Conservation (phyloP, 2,797 vertebrate genomes). For the Sciurus vulgaris region DNA sequence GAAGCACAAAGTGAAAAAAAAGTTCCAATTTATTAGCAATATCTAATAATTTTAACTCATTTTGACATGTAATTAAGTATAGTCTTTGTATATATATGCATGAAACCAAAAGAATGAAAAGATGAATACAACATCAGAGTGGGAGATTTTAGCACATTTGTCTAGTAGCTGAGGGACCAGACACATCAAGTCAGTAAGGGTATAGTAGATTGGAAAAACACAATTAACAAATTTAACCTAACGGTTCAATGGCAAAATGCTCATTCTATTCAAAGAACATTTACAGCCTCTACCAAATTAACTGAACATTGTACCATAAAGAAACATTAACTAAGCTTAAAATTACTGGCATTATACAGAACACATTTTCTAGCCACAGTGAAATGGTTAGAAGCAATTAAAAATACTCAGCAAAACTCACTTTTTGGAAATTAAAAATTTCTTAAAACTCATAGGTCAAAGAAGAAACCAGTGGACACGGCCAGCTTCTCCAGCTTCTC, state of each 20-base stretch:
- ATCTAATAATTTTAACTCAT: slow-evolving; percentile 5
- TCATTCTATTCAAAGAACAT: not conserved
- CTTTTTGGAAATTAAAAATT: slow-evolving; percentile 1
- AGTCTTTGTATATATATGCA: not conserved
- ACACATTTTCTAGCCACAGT: not conserved
- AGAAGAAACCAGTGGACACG: slow-evolving; percentile 47
- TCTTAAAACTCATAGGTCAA: not conserved
- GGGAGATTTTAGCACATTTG: not conserved
- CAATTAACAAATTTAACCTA: not conserved
- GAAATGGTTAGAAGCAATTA: slow-evolving; percentile 22
- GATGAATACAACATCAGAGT: not conserved
- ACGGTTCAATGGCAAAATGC: not conserved
- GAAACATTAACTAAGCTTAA: not conserved
- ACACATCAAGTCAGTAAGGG: not conserved
- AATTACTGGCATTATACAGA: not conserved
- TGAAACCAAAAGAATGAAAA: slow-evolving; percentile 3
- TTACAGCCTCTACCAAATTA: not conserved
- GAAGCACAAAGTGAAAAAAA: not conserved
- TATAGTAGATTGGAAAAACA: not conserved
- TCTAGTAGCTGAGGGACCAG: not conserved
- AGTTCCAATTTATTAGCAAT: not conserved
- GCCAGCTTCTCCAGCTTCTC: no score
- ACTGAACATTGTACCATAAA: not conserved
- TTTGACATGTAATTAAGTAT: not conserved
- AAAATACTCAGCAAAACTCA: not conserved